A percentile compares a stretch with the other conserved stretches of the same genome.
phyloP scores from a whole-genome alignment of 2,888 invertebrate genomes.

The Atethmia centrago region DNA sequence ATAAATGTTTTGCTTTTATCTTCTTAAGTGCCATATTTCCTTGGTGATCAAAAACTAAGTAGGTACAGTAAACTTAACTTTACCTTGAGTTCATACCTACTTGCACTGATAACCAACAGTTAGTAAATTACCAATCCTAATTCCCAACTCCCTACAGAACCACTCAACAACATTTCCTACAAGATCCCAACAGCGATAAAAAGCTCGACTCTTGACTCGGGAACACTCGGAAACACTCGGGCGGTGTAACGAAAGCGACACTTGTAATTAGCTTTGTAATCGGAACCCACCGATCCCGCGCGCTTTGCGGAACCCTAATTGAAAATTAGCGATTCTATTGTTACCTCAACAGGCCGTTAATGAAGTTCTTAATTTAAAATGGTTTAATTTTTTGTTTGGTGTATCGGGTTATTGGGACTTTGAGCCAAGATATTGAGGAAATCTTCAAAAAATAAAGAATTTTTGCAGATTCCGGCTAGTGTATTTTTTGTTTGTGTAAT shows the following conservation, averaged over 20 bases:
- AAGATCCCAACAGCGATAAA: constrained; percentile 50
- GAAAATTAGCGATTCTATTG: constrained; percentile 81
- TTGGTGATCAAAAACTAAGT: not conserved
- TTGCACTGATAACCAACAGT: constrained; percentile 8
- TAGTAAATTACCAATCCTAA: constrained; percentile 34
- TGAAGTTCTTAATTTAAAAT: constrained; percentile 75
- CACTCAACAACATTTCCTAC: constrained; percentile 37
- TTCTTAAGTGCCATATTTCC: no score
- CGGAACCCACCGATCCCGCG: constrained; percentile 75
- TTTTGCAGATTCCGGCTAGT: not conserved
- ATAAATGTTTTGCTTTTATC: not conserved
- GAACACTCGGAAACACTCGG: constrained; percentile 47
- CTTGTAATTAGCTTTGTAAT: constrained; percentile 88
- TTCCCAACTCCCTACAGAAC: constrained; percentile 6
- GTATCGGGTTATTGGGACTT: constrained; percentile 22
- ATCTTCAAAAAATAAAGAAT: not conserved
- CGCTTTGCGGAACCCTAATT: constrained; percentile 78
- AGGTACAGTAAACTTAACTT: not conserved
- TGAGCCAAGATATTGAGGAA: not conserved
- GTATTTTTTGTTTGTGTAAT: not conserved
- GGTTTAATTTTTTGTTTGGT: constrained; percentile 40
- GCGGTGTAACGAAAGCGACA: constrained; percentile 78
- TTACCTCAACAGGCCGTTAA: constrained; percentile 72
- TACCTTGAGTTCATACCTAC: no score
- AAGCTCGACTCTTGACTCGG: constrained; percentile 45